Conservation (phyloP, 1,140 invertebrate species). For the Eriocheir sinensis region DNA sequence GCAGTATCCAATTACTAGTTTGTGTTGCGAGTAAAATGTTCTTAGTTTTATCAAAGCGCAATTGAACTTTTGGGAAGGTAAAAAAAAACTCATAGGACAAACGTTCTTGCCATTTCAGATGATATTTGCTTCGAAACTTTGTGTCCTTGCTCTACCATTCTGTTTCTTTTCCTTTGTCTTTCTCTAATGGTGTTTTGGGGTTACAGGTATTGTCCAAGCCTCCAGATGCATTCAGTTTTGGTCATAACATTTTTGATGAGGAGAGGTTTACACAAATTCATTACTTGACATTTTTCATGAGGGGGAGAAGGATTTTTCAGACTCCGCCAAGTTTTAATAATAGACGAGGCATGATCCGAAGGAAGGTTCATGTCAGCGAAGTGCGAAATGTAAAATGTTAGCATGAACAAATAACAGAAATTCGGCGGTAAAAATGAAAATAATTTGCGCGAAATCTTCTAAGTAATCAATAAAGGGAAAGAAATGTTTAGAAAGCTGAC, state of each 20-base stretch:
- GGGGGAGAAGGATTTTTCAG: neutral
- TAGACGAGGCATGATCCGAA: neutral
- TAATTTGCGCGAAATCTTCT: neutral
- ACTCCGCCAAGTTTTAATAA: neutral
- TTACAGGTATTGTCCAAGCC: no score
- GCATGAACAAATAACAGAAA: neutral
- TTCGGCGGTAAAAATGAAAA: neutral
- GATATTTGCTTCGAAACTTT: neutral
- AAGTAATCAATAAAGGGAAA: neutral
- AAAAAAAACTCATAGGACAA: neutral
- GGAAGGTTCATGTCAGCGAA: slow-evolving; percentile 26
- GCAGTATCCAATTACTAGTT: slow-evolving; percentile 26
- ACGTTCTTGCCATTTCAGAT: neutral
- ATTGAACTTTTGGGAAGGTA: neutral
- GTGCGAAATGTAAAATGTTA: neutral
- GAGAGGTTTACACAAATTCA: no score
- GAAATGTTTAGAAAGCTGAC: no score
- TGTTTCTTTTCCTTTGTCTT: no score
- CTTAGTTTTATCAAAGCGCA: neutral
- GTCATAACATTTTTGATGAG: no score
- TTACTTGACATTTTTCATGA: no score
- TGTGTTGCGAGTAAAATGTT: neutral
- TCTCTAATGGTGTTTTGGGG: no score
- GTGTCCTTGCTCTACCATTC: no score
- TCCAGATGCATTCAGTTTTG: no score